These are phyloP conservation scores for Stenchaetothrips biformis DNA, from an alignment of 2,888 invertebrate species.

Conservation along the genomic window DNA sequence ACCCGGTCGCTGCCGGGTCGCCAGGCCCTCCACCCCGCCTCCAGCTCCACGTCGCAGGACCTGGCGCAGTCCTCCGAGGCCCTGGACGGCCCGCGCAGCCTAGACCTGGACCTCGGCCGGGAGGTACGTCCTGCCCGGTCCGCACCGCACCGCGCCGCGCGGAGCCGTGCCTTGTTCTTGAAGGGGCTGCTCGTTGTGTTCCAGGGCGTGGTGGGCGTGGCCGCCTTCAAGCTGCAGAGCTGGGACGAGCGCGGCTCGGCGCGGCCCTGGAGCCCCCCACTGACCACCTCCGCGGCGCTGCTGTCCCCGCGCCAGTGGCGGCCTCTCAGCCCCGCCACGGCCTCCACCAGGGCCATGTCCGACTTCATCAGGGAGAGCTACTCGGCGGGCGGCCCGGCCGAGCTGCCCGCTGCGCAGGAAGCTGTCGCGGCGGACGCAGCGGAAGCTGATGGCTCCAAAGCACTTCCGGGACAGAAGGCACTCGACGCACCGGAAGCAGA, in stretches of 20 bases:
- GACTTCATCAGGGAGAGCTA: neutral
- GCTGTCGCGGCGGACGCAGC: neutral
- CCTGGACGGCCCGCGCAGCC: neutral
- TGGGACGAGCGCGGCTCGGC: neutral
- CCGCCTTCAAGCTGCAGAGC: constrained; percentile 1
- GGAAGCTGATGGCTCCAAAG: neutral
- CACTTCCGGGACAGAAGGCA: neutral
- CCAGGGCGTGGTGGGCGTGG: neutral
- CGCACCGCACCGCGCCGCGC: no score
- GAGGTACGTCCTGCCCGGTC: neutral
- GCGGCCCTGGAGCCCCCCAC: neutral
- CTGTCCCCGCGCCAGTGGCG: constrained; percentile 8
- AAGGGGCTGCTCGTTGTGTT: neutral
- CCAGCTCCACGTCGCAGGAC: neutral
- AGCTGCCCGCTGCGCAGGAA: neutral
- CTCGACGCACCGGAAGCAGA: no score
- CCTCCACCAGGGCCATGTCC: neutral
- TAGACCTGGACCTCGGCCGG: neutral
- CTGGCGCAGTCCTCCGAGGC: neutral
- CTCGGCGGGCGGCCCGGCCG: neutral
- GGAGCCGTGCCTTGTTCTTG: no score
- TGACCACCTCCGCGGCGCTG: neutral
- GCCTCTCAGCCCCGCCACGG: neutral
- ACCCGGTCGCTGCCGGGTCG: constrained; percentile 2
- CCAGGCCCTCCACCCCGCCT: neutral